Base-by-base conservation (phyloP, 2,797 vertebrate species). In the Muscicapa striata region DNA sequence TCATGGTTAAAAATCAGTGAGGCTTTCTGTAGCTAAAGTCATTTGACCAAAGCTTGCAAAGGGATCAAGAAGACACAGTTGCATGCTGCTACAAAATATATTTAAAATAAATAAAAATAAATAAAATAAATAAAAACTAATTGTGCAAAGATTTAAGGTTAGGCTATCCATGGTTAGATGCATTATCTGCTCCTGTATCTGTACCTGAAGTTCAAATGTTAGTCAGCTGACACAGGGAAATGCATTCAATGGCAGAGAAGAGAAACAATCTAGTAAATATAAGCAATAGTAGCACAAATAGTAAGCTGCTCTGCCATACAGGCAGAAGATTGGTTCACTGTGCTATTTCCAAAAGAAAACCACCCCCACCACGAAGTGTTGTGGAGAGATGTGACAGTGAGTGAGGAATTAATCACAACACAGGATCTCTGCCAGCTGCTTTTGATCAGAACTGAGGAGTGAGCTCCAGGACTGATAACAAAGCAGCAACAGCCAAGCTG, bases 351-450 rank as follows among this genome's bases (percentile, higher is more conserved):
- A 10, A 91, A 75, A 77, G 66, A 76, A 97, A 93, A 87, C 90
- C 76, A 3, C 74, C 87, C 91, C 93, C 78, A 78, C 82, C 70
- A 49, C 10, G 1, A 84, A 93, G 84, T 41, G 74, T 66, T 62
- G 69, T 5, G 30, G 72, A 41, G 62, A 73, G 67, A 63, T 17
- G 66, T 9, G 54, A 49, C 15, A 40, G 51, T 10, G 73, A 93
- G 95, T 5, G 80, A 78, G 83, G 89, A 84, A 94, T 90, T 88
- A 95, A 94, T 64, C 90, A 84, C 72, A 86, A 69, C 24, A 17
- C 4, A 27, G 87, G 84, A 89, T 84, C 90, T 62, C 72, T 59
- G 84, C 87, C 87, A 92, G 72, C 66, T 72, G 43, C 84, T 64
- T 73, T 74, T 77, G 89, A 94, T 90, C 93, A 68, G 80, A 76